These are phyloP conservation scores for Tachina lurida DNA, from an alignment of 2,888 invertebrate genomes.

Conservation along the genomic window DNA sequence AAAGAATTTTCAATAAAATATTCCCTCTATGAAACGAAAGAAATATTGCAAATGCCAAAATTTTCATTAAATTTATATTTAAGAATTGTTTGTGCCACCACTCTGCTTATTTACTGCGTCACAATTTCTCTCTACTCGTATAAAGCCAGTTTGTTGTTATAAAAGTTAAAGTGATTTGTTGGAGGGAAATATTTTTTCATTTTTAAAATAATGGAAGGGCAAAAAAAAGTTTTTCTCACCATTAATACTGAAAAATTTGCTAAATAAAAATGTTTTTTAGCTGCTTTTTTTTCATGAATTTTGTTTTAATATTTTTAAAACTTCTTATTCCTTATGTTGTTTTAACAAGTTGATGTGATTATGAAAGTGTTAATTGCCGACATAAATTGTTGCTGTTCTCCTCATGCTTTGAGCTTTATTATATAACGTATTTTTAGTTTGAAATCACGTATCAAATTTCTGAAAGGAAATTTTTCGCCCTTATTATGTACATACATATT, in stretches of 20 bases:
- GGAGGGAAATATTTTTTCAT: conserved; percentile 16
- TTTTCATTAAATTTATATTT: no score
- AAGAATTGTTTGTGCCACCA: background rate
- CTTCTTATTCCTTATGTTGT: conserved; percentile 47
- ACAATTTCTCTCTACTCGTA: conserved; percentile 2
- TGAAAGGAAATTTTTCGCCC: background rate
- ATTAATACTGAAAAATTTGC: conserved; percentile 1
- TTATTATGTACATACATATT: no score
- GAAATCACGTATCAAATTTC: background rate
- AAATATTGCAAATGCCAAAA: no score
- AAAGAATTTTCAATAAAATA: no score
- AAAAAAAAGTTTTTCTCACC: conserved; percentile 1
- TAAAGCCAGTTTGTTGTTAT: conserved; percentile 31
- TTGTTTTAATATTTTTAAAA: conserved; percentile 26
- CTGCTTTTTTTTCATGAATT: background rate
- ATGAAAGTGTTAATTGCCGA: conserved; percentile 64
- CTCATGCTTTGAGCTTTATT: background rate
- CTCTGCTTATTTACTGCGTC: conserved; percentile 23
- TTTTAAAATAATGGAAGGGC: background rate
- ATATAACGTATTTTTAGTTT: background rate
- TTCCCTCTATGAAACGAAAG: no score
- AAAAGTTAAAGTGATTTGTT: conserved; percentile 64
- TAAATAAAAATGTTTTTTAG: background rate
- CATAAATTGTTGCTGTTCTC: conserved; percentile 53
- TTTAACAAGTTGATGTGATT: conserved; percentile 62